Percentiles rank a stretch among this genome's conserved stretches.
Conservation (phyloP, 2,113 vertebrate species). For the Tragulus kanchil region DNA sequence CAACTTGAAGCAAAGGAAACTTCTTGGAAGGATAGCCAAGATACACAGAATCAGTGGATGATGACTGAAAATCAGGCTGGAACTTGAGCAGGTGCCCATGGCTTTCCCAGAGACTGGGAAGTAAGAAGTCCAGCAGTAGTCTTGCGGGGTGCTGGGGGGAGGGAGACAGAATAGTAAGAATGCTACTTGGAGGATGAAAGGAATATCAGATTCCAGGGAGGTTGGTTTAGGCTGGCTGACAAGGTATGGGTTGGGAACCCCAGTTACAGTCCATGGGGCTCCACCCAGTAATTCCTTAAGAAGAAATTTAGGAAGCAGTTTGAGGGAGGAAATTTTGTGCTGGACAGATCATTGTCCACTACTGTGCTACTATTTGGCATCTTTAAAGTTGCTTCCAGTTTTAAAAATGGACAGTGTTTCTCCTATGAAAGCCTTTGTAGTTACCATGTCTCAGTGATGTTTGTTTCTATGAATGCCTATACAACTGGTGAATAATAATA, state of each 20-base stretch:
- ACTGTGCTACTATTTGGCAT: neutral
- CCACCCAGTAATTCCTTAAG: neutral
- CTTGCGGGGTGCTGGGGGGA: neutral
- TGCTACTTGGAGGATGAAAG: neutral
- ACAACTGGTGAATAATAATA: neutral
- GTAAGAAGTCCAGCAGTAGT: neutral
- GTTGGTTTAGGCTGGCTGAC: no score
- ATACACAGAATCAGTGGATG: neutral
- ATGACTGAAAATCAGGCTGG: neutral
- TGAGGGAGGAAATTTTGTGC: neutral
- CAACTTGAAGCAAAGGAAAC: slow-evolving; percentile 17
- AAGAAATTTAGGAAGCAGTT: slow-evolving; percentile 3
- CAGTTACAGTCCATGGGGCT: neutral
- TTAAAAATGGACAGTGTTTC: neutral
- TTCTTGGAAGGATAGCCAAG: neutral
- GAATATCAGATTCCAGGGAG: neutral
- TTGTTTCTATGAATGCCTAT: neutral
- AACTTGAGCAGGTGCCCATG: no score
- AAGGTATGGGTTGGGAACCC: no score
- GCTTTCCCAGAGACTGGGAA: neutral
- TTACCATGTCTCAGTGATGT: neutral
- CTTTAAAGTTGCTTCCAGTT: slow-evolving; percentile 24
- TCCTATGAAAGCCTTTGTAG: neutral
- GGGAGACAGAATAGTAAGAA: neutral
- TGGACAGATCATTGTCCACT: neutral